A percentile compares a stretch with the other conserved stretches of the same genome.
Evolutionary conservation across 2,888 invertebrate genomes (phyloP).

Genomic region (Erebia palarica): DNA sequence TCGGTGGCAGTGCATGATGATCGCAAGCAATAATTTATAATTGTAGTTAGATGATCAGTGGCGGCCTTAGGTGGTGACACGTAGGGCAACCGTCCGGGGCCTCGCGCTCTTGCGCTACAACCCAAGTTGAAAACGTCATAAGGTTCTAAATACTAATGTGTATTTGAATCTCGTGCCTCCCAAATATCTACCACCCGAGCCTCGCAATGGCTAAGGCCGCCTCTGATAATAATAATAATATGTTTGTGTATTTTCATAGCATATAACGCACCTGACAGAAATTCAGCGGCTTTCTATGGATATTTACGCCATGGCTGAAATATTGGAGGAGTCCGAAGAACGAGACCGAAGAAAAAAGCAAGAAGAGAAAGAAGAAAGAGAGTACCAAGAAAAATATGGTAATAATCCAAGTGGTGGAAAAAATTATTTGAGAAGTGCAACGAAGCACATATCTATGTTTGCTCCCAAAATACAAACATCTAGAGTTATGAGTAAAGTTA

Average conservation of each 20-base stretch:
- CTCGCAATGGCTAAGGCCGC: too few relatives aligned
- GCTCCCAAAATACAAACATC: background rate
- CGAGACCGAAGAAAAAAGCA: background rate
- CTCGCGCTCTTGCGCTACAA: too few relatives aligned
- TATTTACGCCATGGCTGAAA: slow-evolving; percentile 38
- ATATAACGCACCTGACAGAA: slow-evolving; percentile 34
- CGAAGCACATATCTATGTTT: background rate
- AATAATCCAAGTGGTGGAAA: background rate
- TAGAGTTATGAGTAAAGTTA: background rate
- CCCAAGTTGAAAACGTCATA: too few relatives aligned
- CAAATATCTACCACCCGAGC: too few relatives aligned
- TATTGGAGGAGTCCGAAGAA: slow-evolving; percentile 34
- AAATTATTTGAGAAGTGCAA: background rate
- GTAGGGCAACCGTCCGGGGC: too few relatives aligned
- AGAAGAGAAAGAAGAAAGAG: background rate
- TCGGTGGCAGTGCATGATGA: too few relatives aligned
- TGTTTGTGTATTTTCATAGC: slow-evolving; percentile 28
- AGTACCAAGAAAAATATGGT: background rate
- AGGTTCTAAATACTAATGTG: too few relatives aligned
- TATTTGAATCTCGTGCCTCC: too few relatives aligned
- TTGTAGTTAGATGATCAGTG: background rate
- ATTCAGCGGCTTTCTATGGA: slow-evolving; percentile 40
- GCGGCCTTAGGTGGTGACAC: too few relatives aligned
- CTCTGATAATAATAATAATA: too few relatives aligned
- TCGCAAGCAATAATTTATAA: too few relatives aligned